Evolutionary conservation across 1,140 invertebrate genomes (phyloP), one percentile per base, ranked within the genome.

Genomic region (Tenebrio molitor): DNA sequence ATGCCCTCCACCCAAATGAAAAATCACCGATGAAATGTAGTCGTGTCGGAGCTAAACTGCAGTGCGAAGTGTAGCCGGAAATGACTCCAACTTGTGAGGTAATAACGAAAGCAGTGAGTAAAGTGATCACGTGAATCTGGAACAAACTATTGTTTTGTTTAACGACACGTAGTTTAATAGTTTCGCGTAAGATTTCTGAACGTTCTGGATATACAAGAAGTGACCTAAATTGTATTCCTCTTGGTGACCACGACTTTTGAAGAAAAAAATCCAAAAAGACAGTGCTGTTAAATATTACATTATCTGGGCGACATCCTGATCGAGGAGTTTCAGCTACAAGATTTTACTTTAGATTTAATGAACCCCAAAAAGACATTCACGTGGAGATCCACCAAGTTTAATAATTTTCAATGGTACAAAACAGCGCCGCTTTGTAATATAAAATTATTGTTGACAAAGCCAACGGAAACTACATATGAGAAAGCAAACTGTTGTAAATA

Each of bases 401-500:
- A n/a, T n/a, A n/a, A n/a, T n/a, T n/a, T n/a, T n/a, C n/a, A n/a
- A n/a, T n/a, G 3, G 25, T 29, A 39, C 12, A 39, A 39, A n/a
- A 39, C 36, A 58, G 14, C 12, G 23, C 50, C 50, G 50, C 50
- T 29, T 58, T 23, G 6, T 10, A 10, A 8, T n/a, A 53, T 58
- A n/a, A 58, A 58, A 58, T 58, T 58, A 25, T 23, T 65, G 63
- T 65, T 65, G 63, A 65, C 63, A 65, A 39, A 65, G 63, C 19
- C 63, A 65, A 65, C 63, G 63, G 63, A 65, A 65, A 65, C 63
- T 65, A 65, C 23, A 58, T 58, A 58, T 58, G 50, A 65, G 33
- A 65, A 65, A 46, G 44, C 44, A 53, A 70, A 70, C 46, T 65
- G 69, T 71, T 53, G 69, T 71, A 71, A 71, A 71, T 71, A 71